These are phyloP conservation scores for Brevimyrus niger DNA, from an alignment of 2,113 vertebrate species.

Conservation along the genomic window DNA sequence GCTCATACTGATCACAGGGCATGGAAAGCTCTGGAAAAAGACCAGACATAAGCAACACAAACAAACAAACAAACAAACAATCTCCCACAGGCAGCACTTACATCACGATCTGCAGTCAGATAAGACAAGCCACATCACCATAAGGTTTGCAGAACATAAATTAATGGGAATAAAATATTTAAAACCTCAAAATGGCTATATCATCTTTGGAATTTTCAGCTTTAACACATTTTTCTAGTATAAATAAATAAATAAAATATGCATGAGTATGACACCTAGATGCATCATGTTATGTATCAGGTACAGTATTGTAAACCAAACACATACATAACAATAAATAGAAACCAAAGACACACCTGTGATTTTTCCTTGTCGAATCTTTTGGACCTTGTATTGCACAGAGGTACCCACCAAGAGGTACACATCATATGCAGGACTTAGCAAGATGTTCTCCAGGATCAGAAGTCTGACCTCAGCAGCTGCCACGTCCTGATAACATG, in stretches of 20 bases:
- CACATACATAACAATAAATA: background rate
- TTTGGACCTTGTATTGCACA: constrained; percentile 82
- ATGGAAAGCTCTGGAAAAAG: constrained; percentile 67
- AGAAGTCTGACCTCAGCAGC: constrained; percentile 87
- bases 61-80: no score
- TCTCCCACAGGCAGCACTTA: background rate
- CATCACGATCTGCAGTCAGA: background rate
- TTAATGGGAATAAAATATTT: background rate
- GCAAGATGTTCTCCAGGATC: constrained; percentile 92
- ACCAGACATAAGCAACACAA: background rate
- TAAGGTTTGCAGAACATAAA: background rate
- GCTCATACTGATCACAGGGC: constrained; percentile 86
- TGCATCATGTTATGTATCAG: background rate
- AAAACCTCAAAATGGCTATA: background rate
- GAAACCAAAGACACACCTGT: constrained; percentile 61
- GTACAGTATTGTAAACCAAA: background rate
- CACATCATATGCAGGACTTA: constrained; percentile 78
- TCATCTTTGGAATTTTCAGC: background rate
- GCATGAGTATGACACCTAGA: background rate
- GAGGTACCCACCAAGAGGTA: constrained; percentile 85
- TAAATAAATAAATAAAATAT: background rate
- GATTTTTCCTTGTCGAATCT: constrained; percentile 86
- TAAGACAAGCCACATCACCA: background rate
- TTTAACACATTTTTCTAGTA: background rate
- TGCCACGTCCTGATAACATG: constrained; percentile 66